Evolutionary conservation across 30 jellyfish, hydroid and myxozoan species (phyloP).

Genomic region (Turritopsis dohrnii): DNA sequence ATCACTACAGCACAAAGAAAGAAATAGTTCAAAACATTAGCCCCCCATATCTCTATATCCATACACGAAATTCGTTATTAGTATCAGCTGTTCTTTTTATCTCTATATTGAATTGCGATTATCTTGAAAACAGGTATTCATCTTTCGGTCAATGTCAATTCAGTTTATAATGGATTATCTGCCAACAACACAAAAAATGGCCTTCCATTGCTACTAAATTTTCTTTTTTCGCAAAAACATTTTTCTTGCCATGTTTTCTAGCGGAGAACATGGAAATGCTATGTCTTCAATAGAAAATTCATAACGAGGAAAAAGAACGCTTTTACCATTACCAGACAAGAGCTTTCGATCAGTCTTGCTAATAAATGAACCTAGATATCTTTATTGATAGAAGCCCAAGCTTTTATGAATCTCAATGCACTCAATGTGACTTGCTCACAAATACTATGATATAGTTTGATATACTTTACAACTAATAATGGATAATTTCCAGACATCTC

Average conservation of each 20-base stretch:
- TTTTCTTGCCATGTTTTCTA: not conserved
- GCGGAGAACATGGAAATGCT: not conserved
- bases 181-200: not conserved
- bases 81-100: too few species aligned
- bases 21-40: too few species aligned
- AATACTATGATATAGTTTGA: not conserved
- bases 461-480: not conserved
- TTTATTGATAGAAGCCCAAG: not conserved
- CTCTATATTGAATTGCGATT: too few species aligned
- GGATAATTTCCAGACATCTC: too few species aligned
- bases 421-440: not conserved
- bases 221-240: not conserved
- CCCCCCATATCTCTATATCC: too few species aligned
- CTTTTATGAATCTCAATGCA: not conserved
- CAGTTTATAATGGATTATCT: too few species aligned
- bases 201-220: not conserved
- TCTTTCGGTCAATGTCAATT: too few species aligned
- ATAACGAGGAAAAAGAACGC: not conserved
- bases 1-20: too few species aligned
- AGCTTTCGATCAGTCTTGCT: not conserved
- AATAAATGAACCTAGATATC: not conserved
- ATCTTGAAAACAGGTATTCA: too few species aligned
- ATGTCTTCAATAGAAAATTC: not conserved
- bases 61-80: too few species aligned
- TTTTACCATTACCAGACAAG: not conserved